Evolutionary conservation across 2,888 invertebrate genomes (phyloP).

Genomic region (Nymphalis c-album): DNA sequence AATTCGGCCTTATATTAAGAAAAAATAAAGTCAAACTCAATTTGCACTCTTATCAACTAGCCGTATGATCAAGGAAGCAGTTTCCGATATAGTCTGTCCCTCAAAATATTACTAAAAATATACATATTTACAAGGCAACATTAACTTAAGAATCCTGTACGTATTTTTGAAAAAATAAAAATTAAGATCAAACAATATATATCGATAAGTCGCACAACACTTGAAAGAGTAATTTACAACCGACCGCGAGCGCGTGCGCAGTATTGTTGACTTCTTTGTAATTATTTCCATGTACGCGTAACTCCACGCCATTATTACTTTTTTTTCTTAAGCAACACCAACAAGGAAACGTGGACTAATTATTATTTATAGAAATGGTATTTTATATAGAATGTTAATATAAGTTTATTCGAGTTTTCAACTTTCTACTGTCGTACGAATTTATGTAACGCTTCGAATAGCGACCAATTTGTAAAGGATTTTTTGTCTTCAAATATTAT

Average conservation of each 20-base stretch:
- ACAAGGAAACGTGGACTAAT: constrained; percentile 25
- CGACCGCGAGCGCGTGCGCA: constrained; percentile 26
- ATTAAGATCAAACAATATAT: neutral
- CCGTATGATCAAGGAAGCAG: too few relatives aligned
- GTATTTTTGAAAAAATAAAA: neutral
- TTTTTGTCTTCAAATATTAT: neutral
- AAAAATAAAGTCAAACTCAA: too few relatives aligned
- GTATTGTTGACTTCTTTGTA: constrained; percentile 35
- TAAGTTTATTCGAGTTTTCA: constrained; percentile 12
- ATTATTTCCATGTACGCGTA: constrained; percentile 37
- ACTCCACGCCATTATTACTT: constrained; percentile 21
- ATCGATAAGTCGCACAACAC: constrained; percentile 4
- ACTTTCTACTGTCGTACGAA: constrained; percentile 9
- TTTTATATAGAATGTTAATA: constrained; percentile 18
- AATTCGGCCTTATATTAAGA: too few relatives aligned
- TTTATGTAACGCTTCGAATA: constrained; percentile 31
- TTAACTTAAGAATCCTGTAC: too few relatives aligned
- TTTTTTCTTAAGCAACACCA: constrained; percentile 27
- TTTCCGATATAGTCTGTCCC: too few relatives aligned
- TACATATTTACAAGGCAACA: too few relatives aligned
- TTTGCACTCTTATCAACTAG: too few relatives aligned
- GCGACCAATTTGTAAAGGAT: neutral
- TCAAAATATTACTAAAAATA: too few relatives aligned
- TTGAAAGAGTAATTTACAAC: constrained; percentile 49
- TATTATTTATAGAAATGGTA: constrained; percentile 22